A percentile compares a stretch with the other conserved stretches of the same genome.
Evolutionary conservation across 2,888 invertebrate species (phyloP).

Genomic region (Aleiodes alternator): DNA sequence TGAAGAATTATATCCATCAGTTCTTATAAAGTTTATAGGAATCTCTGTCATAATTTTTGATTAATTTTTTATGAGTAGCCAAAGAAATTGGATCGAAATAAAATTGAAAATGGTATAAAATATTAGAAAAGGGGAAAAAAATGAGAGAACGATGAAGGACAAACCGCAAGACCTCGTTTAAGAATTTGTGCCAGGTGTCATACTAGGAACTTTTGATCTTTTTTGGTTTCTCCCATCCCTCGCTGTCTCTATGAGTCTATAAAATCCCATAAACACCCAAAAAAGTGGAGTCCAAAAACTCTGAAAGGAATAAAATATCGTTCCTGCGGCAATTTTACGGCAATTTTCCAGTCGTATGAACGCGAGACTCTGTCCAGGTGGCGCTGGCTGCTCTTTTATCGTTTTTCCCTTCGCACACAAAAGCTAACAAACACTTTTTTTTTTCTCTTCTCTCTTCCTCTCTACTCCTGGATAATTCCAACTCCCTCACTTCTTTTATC

Average conservation of each 20-base stretch:
- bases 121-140: constrained; percentile 1
- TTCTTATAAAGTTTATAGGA: no score
- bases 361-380: constrained; percentile 53
- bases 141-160: constrained; percentile 14
- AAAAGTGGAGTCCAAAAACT: constrained; percentile 47
- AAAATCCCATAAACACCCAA: constrained; percentile 67
- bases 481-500: constrained; percentile 43
- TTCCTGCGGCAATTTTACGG: constrained; percentile 74
- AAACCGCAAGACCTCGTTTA: constrained; percentile 15
- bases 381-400: constrained; percentile 46
- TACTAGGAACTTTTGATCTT: constrained; percentile 28
- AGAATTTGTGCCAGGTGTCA: constrained; percentile 42
- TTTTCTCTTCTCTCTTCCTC: constrained; percentile 25
- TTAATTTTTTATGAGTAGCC: background rate
- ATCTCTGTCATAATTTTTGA: background rate
- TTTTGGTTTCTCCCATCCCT: constrained; percentile 19
- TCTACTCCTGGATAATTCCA: constrained; percentile 2
- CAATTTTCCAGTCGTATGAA: constrained; percentile 72
- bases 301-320: constrained; percentile 72
- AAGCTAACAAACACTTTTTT: constrained; percentile 34
- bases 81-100: background rate
- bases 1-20: no score
- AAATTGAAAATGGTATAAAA: background rate
- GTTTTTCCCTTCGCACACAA: constrained; percentile 39
- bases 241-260: constrained; percentile 56